Percentiles rank a stretch among this genome's conserved stretches.
Conservation (phyloP, 2,113 vertebrate genomes). For the Leucosticte australis region DNA sequence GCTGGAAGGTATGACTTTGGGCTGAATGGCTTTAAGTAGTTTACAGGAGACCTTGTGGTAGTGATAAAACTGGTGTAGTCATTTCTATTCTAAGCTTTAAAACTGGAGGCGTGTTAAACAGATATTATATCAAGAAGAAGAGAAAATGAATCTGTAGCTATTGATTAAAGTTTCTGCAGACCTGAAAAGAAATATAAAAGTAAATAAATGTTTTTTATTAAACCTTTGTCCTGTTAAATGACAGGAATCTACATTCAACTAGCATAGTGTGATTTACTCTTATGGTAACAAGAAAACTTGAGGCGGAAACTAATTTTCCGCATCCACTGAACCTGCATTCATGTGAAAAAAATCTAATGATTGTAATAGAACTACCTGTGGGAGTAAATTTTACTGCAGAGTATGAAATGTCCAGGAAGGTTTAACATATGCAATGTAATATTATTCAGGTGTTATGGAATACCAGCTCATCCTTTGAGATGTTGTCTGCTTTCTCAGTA, state of each 20-base stretch:
- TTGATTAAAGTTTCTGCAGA: slow-evolving; percentile 24
- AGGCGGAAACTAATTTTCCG: slow-evolving; percentile 28
- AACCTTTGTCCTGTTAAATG: slow-evolving; percentile 1
- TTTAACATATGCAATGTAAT: background rate
- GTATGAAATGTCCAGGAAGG: background rate
- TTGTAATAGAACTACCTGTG: slow-evolving; percentile 9
- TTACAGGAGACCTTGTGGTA: background rate
- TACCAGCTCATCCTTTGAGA: background rate
- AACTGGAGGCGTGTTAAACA: background rate
- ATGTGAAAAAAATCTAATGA: slow-evolving; percentile 43
- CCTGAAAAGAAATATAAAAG: background rate
- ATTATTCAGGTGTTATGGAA: background rate
- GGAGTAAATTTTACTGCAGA: slow-evolving; percentile 1
- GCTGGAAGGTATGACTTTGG: background rate
- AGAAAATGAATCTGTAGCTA: slow-evolving; percentile 14
- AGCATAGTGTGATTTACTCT: background rate
- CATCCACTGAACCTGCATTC: slow-evolving; percentile 16
- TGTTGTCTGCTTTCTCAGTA: background rate
- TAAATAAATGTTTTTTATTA: background rate
- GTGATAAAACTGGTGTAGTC: background rate
- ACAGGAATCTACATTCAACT: background rate
- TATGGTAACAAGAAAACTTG: slow-evolving; percentile 20
- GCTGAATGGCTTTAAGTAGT: background rate
- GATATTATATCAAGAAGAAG: background rate
- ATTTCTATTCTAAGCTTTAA: slow-evolving; percentile 14